Percentiles rank a stretch among this genome's conserved stretches.
These are phyloP conservation scores for Ophiodon elongatus DNA, from an alignment of 2,113 vertebrate species.

Conservation along the genomic window DNA sequence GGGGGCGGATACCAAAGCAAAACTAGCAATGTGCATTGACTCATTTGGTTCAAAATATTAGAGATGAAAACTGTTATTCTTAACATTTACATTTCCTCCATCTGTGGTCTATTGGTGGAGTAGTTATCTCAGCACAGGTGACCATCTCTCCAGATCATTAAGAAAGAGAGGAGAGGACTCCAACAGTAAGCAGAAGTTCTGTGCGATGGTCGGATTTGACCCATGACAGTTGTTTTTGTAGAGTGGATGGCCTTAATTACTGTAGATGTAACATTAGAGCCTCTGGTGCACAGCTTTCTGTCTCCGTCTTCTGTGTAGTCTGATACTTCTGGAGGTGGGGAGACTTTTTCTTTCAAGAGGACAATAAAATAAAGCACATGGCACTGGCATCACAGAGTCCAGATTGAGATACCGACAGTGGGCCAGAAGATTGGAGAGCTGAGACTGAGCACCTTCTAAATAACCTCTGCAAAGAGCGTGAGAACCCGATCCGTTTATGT, in stretches of 20 bases:
- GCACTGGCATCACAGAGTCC: conserved; percentile 31
- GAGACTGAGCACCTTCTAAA: conserved; percentile 37
- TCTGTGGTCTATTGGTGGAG: not conserved
- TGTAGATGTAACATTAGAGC: conserved; percentile 59
- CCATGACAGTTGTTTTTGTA: conserved; percentile 60
- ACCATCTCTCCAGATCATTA: not conserved
- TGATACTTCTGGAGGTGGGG: conserved; percentile 47
- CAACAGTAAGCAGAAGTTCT: not conserved
- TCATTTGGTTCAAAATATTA: not conserved
- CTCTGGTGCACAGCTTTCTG: conserved; percentile 38
- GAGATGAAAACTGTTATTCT: not conserved
- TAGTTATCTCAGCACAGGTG: not conserved
- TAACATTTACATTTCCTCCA: not conserved
- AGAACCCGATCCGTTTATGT: conserved; percentile 58
- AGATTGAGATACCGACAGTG: conserved; percentile 43
- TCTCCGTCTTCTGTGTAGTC: conserved; percentile 37
- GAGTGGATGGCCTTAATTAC: conserved; percentile 65
- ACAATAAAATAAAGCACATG: conserved; percentile 59
- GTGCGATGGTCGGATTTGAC: conserved; percentile 22
- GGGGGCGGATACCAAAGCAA: not conserved
- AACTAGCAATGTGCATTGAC: not conserved
- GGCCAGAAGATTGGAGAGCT: conserved; percentile 35
- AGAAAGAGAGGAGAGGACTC: not conserved
- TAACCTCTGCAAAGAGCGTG: conserved; percentile 33
- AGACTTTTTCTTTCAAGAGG: conserved; percentile 39